phyloP scores from a whole-genome alignment of 2,888 invertebrate species.

The Frankliniella fusca region DNA sequence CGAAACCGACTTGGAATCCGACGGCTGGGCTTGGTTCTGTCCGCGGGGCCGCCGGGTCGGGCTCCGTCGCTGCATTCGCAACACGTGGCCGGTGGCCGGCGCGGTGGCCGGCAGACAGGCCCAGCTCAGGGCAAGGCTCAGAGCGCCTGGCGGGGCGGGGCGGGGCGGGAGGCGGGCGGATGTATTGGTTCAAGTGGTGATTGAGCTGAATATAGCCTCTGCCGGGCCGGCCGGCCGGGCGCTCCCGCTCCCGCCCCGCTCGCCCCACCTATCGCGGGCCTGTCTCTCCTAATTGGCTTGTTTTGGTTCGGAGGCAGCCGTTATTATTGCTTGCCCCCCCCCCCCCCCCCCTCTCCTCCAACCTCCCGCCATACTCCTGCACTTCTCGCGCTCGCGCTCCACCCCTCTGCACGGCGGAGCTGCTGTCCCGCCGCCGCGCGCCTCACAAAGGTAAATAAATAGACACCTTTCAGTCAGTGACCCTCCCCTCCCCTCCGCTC shows the following conservation, averaged over 20 bases:
- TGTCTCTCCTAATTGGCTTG: conserved; percentile 9
- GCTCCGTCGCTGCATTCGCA: background rate
- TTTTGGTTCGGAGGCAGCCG: background rate
- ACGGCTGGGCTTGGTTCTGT: no score
- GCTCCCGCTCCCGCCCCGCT: no score
- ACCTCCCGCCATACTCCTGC: background rate
- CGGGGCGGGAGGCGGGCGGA: background rate
- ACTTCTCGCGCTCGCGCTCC: background rate
- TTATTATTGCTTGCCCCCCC: background rate
- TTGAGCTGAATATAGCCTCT: conserved; percentile 8
- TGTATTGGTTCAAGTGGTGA: conserved; percentile 10
- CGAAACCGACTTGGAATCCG: no score
- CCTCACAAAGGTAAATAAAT: background rate
- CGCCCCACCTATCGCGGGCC: background rate
- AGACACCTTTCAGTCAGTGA: background rate
- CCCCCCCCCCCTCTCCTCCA: background rate
- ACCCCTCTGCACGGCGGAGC: background rate
- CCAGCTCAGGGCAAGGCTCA: no score
- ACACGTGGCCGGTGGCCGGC: background rate
- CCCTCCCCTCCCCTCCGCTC: background rate
- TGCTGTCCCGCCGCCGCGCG: background rate
- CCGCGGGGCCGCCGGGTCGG: background rate
- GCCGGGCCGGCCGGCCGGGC: background rate
- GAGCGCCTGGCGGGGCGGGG: no score
- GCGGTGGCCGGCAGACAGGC: no score